A percentile compares a stretch with the other conserved stretches of the same genome.
Evolutionary conservation across 1,140 invertebrate species (phyloP).

Genomic region (Nasonia giraulti): DNA sequence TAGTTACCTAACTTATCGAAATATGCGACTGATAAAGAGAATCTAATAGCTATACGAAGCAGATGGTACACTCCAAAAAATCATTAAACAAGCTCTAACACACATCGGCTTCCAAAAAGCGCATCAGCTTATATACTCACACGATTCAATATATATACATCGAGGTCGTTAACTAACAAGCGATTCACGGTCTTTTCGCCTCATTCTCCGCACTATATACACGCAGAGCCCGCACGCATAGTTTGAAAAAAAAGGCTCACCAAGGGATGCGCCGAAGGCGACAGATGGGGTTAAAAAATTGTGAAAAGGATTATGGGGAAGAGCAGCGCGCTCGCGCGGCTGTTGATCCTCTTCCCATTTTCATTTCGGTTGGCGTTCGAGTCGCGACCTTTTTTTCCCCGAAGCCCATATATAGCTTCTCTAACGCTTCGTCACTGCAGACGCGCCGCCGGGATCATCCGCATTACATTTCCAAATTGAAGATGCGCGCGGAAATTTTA

Average conservation of each 20-base stretch:
- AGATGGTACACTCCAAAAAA: neutral
- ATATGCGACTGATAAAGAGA: neutral
- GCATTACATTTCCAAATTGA: conserved; percentile 63
- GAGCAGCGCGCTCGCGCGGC: conserved; percentile 67
- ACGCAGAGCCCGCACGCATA: no score
- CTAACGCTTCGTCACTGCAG: conserved; percentile 55
- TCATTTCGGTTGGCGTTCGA: conserved; percentile 63
- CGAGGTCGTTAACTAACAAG: conserved; percentile 48
- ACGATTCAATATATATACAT: conserved; percentile 8
- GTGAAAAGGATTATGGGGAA: conserved; percentile 73
- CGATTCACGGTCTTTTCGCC: conserved; percentile 24
- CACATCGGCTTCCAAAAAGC: neutral
- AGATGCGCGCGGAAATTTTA: conserved; percentile 34
- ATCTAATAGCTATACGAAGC: neutral
- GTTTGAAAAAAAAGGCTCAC: conserved; percentile 30
- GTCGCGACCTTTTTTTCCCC: conserved; percentile 58
- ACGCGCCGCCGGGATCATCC: conserved; percentile 55
- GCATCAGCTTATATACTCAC: conserved; percentile 8
- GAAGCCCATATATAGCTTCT: conserved; percentile 35
- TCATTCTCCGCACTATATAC: neutral
- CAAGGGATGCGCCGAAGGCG: conserved; percentile 68
- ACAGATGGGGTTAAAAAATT: conserved; percentile 75
- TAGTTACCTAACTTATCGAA: no score
- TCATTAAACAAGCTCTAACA: neutral
- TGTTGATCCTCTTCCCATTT: conserved; percentile 71